Conservation (phyloP, 1,140 invertebrate genomes). For the Himalopsyche phryganea region DNA sequence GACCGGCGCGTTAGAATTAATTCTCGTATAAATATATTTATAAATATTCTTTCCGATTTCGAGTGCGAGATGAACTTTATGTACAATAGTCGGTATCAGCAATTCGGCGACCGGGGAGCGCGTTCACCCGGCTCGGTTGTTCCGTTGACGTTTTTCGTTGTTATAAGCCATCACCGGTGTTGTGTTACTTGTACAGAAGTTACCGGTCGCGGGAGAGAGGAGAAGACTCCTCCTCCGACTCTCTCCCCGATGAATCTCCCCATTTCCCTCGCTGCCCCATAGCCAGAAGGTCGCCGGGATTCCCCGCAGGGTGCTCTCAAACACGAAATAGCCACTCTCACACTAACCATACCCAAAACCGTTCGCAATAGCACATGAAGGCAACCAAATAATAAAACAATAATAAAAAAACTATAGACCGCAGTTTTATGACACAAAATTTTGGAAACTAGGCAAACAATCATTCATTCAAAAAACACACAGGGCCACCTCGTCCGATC, state of each 20-base stretch:
- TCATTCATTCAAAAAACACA: conserved; percentile 61
- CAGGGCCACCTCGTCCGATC: conserved; percentile 84
- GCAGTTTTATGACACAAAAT: conserved; percentile 27
- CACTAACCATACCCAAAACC: conserved; percentile 60
- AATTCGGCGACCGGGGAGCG: conserved; percentile 51
- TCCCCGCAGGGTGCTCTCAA: conserved; percentile 59
- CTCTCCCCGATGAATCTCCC: not conserved
- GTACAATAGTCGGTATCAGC: conserved; percentile 30
- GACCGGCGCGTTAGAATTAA: conserved; percentile 21
- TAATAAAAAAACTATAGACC: conserved; percentile 37
- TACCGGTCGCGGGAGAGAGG: conserved; percentile 32
- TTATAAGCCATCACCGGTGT: conserved; percentile 35
- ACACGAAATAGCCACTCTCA: conserved; percentile 63
- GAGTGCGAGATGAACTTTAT: conserved; percentile 54
- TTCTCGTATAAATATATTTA: conserved; percentile 8
- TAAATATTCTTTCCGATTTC: conserved; percentile 32
- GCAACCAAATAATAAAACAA: conserved; percentile 44
- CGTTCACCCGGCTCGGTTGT: conserved; percentile 42
- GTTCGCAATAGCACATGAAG: conserved; percentile 57
- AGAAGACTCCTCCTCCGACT: not conserved
- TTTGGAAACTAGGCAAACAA: conserved; percentile 50
- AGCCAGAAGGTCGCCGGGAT: conserved; percentile 4
- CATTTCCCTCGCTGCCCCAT: not conserved
- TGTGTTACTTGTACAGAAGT: conserved; percentile 37
- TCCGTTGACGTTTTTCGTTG: conserved; percentile 35